These are phyloP conservation scores for Oreortyx pictus DNA, from an alignment of 2,797 vertebrate species.

Conservation along the genomic window DNA sequence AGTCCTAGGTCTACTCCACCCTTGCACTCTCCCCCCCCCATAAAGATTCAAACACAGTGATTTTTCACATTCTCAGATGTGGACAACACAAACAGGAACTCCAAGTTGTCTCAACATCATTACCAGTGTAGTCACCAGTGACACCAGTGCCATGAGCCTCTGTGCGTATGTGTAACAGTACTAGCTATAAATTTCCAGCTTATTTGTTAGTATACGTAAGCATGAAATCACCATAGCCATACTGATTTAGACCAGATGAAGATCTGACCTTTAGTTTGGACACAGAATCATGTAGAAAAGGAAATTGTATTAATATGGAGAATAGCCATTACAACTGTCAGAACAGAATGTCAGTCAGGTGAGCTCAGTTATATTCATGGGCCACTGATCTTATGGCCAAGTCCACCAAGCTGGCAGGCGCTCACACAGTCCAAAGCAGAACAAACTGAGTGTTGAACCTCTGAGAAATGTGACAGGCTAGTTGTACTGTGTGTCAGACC, in stretches of 20 bases:
- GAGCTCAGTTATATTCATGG: fast-evolving
- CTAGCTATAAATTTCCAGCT: conserved; percentile 50
- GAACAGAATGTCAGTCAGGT: conserved; percentile 2
- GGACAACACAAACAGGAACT: background rate
- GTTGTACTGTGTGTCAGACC: background rate
- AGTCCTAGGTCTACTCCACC: background rate
- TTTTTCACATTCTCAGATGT: background rate
- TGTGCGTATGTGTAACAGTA: background rate
- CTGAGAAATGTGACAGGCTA: background rate
- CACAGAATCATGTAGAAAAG: background rate
- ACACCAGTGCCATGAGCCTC: background rate
- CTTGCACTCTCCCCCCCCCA: background rate
- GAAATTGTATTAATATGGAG: background rate
- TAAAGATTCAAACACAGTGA: background rate
- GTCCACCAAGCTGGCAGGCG: background rate
- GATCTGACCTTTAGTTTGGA: conserved; percentile 48
- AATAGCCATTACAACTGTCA: background rate
- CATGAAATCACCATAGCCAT: conserved; percentile 40
- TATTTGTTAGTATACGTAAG: conserved; percentile 7
- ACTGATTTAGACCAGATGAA: conserved; percentile 64
- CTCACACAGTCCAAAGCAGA: background rate
- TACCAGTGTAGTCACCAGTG: background rate
- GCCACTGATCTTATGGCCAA: background rate
- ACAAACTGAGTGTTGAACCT: fast-evolving
- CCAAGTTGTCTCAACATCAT: conserved; percentile 31